Evolutionary conservation across 2,888 invertebrate species (phyloP), one percentile per base, ranked within the genome.

Genomic region (Dichetophora obliterata): DNA sequence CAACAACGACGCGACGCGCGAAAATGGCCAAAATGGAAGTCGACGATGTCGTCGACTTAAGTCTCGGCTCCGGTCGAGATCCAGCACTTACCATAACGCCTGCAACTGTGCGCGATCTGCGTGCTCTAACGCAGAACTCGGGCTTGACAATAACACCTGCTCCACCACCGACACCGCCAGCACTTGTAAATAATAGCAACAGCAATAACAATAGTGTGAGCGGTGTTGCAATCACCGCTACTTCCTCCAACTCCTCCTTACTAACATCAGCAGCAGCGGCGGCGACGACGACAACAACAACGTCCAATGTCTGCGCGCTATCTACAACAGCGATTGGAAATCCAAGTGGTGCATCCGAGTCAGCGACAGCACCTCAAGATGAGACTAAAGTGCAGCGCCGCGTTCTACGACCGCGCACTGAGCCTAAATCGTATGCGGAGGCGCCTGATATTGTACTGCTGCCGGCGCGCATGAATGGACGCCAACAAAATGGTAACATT

Each of bases 11-110:
- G 83, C 87, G 86, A 83, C 84, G 84, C 80, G 84, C 85, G 81
- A 86, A 86, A 84, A 89, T 90, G 92, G 92, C 92, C 88, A 93
- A 93, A 91, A 96, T 96, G 96, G 96, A 96, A 90, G 93, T 95
- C 88, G 95, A 96, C 91, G 95, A 96, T 86, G 96, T 96, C 82
- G 96, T 96, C 85, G 96, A 96, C 92, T 92, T 96, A 85, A 96
- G 96, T 90, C 92, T 96, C 65, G 87, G 88, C 72, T 86, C 89
- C 73, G 88, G 88, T n/a, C 84, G 89, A 79, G 90, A 90, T 83
- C 86, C 87, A 77, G 87, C 89, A 75, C 81, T 89, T 48, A 89
- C 88, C 69, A 89, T 89, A 84, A 88, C 89, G 79, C 86, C 86
- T 76, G 84, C 88, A 74, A 86, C 85, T 43, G 85, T 84, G 69